Base-by-base conservation (phyloP, 2,797 vertebrate genomes). In the Siniperca obscura region DNA sequence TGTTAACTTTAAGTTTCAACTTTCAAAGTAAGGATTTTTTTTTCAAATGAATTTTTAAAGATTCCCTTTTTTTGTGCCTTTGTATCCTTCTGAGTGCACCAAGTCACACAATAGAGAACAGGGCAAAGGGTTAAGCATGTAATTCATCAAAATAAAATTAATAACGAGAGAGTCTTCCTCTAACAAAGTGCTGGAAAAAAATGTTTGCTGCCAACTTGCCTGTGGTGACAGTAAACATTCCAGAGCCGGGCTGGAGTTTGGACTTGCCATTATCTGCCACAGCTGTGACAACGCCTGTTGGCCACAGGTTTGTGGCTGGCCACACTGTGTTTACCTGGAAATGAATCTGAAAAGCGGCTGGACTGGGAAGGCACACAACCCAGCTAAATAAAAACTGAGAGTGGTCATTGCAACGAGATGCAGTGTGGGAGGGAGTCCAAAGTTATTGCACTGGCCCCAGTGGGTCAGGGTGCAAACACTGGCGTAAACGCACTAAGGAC, bases 221-320 rank as follows among this genome's bases (percentile, higher is more conserved):
- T 95, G 94, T 95, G 96, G 97, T 96, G 96, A 97, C 93, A 92
- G 97, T 96, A 96, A 98, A 97, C 97, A 99, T 97, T 97, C 96
- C 96, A 92, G 92, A 92, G 88, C 91, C 90, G 94, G 95, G 92
- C 91, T 95, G 92, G 94, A 92, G 93, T 95, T 93, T 90, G 94
- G 96, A 95, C 94, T 95, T 87, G 89, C 95, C 92, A 91, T 94
- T 95, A 95, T 95, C 95, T 91, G 93, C 93, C 95, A 96, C 96
- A 97, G 97, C 97, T 98, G 97, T 93, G 95, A 96, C 95, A 96
- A 95, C 88, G 92, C 94, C 85, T 91, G 95, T 96, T 97, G 96
- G 96, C 95, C 92, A 92, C 95, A 92, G 91, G 95, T 95, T 95
- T 95, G 94, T 68, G 90, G 95, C 93, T 93, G 93, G 95, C 95